Base-by-base conservation (phyloP, 2,888 invertebrate species). In the Ariolimax columbianus region DNA sequence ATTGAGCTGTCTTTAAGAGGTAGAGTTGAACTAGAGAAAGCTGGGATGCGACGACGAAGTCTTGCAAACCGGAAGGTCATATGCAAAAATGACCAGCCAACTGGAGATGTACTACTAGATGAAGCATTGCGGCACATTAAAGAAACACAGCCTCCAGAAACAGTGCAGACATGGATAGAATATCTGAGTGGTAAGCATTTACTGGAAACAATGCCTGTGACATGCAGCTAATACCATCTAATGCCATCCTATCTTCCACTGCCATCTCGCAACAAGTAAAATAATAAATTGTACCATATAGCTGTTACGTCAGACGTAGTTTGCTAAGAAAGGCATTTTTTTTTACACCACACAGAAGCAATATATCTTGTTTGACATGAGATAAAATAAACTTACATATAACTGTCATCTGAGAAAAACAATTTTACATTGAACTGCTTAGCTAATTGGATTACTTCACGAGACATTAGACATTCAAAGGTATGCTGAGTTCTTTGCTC, bases 91-190 rank as follows among this genome's bases (percentile, higher is more conserved):
- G 98, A 98, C 94, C 97, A 97, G 88, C 98, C 98, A 68, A 99
- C 99, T 33, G 73, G 73, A 73, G 99, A 99, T 95, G 99, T 99
- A 47, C 95, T 99, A 86, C 95, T 99, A 89, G 96, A 96, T 91
- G 96, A 96, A 95, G 98, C 99, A 83, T 95, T 99, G 91, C 98
- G 98, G 95, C 99, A 99, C 95, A 97, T 99, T 94, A 99, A 98
- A 95, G 99, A 99, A 94, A 99, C 99, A 72, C 97, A 98, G 93
- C 98, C 99, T 72, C 97, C 98, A 85, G 99, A 99, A 95, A 97
- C 97, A 86, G 98, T 99, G 68, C 99, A 99, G 95, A 98, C 97
- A 95, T 99, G 99, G 99, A 98, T 99, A 94, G 99, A 99, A 95
- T 99, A 99, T 95, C 95, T 99, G 78, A 99, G 98, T 95, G 99